Base-by-base conservation (phyloP, 2,113 vertebrate genomes). In the Nyctereutes procyonoides region DNA sequence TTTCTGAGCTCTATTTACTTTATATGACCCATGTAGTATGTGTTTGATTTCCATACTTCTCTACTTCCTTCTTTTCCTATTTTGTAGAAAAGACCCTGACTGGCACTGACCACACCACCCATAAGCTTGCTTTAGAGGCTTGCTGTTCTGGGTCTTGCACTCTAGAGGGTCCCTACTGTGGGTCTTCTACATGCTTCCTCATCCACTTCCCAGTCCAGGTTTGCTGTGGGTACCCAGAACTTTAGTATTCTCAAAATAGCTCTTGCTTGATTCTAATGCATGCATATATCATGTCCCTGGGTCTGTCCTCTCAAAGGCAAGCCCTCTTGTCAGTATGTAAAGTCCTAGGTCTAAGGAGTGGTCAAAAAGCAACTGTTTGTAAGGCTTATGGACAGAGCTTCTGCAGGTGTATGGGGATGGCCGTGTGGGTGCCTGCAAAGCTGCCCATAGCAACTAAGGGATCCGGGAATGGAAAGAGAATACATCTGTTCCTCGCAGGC, bases 401-500 rank as follows among this genome's bases (percentile, higher is more conserved):
- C 19, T 26, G 15, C 7, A 10, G 24, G 26, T 69, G 15, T 4
- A 43, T 69, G 2, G 5, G 9, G 4, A 56, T 48, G 19, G 67
- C 30, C 30, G 5, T 2, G 1, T 17, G 53, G 38, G 8, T 58
- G 1, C 43, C 28, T 63, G 2, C 22, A 71, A 58, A 58, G 8
- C 28, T 55, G 3, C 4, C 77, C 8, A 20, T 56, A 20, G 51
- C 26, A 83, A 12, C 32, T 11, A 17, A 69, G 56, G 76, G 51
- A 79, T 26, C 17, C 53, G 15, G 9, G 3, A 17, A 5, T 81
- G 4, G 58, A 56, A 83, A 38, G 4, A 84, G 8, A 88, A 76
- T 17, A 9, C 2, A 4, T 80, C 15, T 1, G 0, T 43, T 81
- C 13, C 85, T 38, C 2, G 9, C 16, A n/a, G 1, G 8, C 9